Evolutionary conservation across 2,888 invertebrate genomes (phyloP).

Genomic region (Drosophila multiciliata): DNA sequence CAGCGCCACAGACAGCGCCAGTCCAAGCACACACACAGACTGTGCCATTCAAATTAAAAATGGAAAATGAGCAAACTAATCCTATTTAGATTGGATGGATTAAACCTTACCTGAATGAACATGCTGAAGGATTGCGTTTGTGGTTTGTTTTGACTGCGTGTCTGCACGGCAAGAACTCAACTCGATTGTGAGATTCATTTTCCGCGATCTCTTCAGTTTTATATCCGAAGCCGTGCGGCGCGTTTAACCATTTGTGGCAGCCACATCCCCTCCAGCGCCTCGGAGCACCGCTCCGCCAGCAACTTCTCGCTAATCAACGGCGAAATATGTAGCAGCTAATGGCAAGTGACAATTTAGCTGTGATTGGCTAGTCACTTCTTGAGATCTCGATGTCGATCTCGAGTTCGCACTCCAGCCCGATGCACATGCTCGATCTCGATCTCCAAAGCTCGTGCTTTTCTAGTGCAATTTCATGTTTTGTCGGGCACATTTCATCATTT

Average conservation of each 20-base stretch:
- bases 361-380: slow-evolving; percentile 58
- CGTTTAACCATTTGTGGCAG: slow-evolving; percentile 40
- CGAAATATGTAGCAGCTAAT: slow-evolving; percentile 52
- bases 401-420: slow-evolving; percentile 28
- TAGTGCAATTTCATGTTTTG: slow-evolving; percentile 64
- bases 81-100: neutral
- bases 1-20: slow-evolving; percentile 73
- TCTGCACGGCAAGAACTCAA: slow-evolving; percentile 84
- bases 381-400: slow-evolving; percentile 29
- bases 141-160: slow-evolving; percentile 37
- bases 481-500: slow-evolving; percentile 72
- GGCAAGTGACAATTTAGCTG: slow-evolving; percentile 75
- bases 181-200: slow-evolving; percentile 84
- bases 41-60: slow-evolving; percentile 28
- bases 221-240: slow-evolving; percentile 67
- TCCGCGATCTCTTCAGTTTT: slow-evolving; percentile 83
- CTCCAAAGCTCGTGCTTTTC: slow-evolving; percentile 36
- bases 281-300: neutral
- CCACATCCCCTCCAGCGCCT: slow-evolving; percentile 1
- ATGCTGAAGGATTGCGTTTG: slow-evolving; percentile 64
- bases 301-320: slow-evolving; percentile 11
- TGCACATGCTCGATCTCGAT: slow-evolving; percentile 34
- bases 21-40: slow-evolving; percentile 79
- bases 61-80: neutral
- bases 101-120: slow-evolving; percentile 82